Evolutionary conservation across 2,888 invertebrate genomes (phyloP).

Genomic region (Tenthredo notha): DNA sequence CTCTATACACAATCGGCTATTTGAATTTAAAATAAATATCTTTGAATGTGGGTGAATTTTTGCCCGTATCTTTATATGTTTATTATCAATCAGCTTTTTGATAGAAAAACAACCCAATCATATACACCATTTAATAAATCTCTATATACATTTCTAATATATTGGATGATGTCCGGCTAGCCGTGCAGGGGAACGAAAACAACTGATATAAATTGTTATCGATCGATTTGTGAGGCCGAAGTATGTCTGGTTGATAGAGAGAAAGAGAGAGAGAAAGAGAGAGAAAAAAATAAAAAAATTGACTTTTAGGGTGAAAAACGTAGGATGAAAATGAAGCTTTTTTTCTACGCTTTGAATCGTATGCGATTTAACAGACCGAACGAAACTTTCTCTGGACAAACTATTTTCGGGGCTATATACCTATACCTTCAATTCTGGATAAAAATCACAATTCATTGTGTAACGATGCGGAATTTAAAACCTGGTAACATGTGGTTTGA

Average conservation of each 20-base stretch:
- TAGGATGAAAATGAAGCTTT: not conserved
- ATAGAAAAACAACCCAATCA: constrained; percentile 30
- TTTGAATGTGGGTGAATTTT: not conserved
- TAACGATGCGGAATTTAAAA: not conserved
- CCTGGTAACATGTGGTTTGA: not conserved
- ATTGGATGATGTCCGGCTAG: constrained; percentile 9
- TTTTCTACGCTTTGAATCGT: not conserved
- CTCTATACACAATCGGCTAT: not conserved
- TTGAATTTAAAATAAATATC: not conserved
- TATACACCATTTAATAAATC: constrained; percentile 25
- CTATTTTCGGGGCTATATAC: not conserved
- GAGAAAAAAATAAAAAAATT: not conserved
- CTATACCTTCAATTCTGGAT: not conserved
- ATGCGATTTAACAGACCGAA: not conserved
- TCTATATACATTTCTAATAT: constrained; percentile 8
- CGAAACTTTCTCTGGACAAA: not conserved
- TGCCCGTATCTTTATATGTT: not conserved
- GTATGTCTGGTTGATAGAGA: not conserved
- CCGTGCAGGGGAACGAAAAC: constrained; percentile 18
- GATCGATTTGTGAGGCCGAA: constrained; percentile 13
- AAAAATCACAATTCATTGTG: not conserved
- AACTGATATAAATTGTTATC: constrained; percentile 36
- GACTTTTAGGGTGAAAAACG: not conserved
- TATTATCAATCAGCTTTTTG: constrained; percentile 9
- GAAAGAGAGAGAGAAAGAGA: not conserved